These are phyloP conservation scores for Psylliodes chrysocephalus DNA, from an alignment of 2,888 invertebrate genomes.

Conservation along the genomic window DNA sequence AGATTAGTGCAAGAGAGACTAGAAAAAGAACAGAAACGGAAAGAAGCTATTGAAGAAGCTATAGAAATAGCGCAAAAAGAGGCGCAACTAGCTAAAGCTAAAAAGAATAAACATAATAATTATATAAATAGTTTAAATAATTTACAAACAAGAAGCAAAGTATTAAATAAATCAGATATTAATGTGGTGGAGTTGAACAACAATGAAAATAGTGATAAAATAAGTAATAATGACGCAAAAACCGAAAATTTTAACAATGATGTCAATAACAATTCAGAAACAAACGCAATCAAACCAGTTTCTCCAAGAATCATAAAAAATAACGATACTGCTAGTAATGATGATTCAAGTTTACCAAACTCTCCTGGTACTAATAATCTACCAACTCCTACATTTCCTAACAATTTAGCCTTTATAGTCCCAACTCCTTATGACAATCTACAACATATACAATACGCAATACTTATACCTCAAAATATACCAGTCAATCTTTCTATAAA, in stretches of 20 bases:
- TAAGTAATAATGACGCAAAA: constrained; percentile 32
- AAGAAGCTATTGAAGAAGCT: constrained; percentile 80
- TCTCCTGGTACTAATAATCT: constrained; percentile 8
- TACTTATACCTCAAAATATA: constrained; percentile 66
- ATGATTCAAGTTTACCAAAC: neutral
- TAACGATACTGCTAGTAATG: constrained; percentile 5
- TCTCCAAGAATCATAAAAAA: constrained; percentile 33
- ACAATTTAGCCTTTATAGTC: constrained; percentile 60
- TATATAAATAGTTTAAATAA: neutral
- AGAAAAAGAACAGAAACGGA: constrained; percentile 76
- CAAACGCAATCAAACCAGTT: constrained; percentile 37
- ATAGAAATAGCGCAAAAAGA: constrained; percentile 75
- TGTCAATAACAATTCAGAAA: constrained; percentile 47
- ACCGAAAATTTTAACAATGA: constrained; percentile 43
- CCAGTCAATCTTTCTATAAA: constrained; percentile 55
- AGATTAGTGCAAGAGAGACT: constrained; percentile 74
- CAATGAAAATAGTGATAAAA: constrained; percentile 14
- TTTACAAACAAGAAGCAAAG: neutral
- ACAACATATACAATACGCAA: constrained; percentile 70
- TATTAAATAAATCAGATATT: neutral
- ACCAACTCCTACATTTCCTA: constrained; percentile 53
- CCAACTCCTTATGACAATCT: constrained; percentile 62
- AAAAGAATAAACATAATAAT: constrained; percentile 40
- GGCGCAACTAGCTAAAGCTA: constrained; percentile 69
- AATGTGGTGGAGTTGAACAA: neutral